phyloP scores from a whole-genome alignment of 2,113 vertebrate genomes.

The Epinephelus lanceolatus region DNA sequence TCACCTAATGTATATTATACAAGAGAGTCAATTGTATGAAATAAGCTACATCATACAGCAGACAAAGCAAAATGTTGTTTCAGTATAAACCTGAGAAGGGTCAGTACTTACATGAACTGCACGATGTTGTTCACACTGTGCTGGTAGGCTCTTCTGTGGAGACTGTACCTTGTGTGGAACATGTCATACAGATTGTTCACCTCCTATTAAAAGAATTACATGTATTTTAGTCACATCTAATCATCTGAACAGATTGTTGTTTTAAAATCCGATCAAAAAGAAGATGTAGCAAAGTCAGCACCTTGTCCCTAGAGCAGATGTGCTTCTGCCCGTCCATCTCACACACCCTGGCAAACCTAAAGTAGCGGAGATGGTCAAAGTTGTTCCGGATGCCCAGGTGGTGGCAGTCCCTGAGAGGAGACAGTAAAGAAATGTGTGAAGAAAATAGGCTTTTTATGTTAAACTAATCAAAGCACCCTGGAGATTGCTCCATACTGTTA shows the following conservation, averaged over 20 bases:
- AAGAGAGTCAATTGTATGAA: not conserved
- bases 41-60: not conserved
- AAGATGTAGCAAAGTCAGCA: conserved; percentile 40
- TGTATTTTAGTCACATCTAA: not conserved
- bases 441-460: not conserved
- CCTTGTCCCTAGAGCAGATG: conserved; percentile 93
- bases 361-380: conserved; percentile 90
- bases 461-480: too few relatives aligned
- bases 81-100: not conserved
- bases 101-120: conserved; percentile 89
- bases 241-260: not conserved
- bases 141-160: conserved; percentile 92
- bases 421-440: not conserved
- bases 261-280: not conserved
- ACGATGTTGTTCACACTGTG: conserved; percentile 90
- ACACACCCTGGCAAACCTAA: conserved; percentile 90
- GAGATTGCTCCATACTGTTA: not conserved
- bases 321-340: conserved; percentile 76
- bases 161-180: conserved; percentile 90
- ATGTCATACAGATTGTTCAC: conserved; percentile 91
- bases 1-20: not conserved
- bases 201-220: conserved; percentile 82
- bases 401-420: conserved; percentile 88
- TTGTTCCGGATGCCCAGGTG: conserved; percentile 93
- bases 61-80: not conserved